Percentiles rank a stretch among this genome's conserved stretches.
phyloP scores from a whole-genome alignment of 1,140 invertebrate genomes.

The Lepidostoma basale region DNA sequence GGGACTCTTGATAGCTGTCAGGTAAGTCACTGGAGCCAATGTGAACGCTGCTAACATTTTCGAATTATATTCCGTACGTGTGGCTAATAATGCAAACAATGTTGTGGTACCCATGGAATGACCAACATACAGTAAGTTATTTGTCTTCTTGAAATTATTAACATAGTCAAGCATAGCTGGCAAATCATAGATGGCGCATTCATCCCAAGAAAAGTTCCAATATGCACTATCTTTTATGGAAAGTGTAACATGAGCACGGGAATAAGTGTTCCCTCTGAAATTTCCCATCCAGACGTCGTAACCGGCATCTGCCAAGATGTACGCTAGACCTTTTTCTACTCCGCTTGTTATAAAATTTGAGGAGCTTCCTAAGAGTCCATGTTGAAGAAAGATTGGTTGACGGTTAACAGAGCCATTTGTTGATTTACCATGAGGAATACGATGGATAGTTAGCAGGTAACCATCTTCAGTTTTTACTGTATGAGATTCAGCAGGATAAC shows the following conservation, averaged over 20 bases:
- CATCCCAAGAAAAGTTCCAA: constrained; percentile 73
- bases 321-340: constrained; percentile 65
- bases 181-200: constrained; percentile 75
- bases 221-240: constrained; percentile 61
- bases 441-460: constrained; percentile 73
- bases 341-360: constrained; percentile 76
- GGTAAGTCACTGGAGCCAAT: constrained; percentile 77
- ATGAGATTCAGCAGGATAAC: constrained; percentile 73
- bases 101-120: constrained; percentile 73
- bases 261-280: constrained; percentile 68
- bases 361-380: constrained; percentile 77
- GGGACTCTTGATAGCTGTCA: constrained; percentile 73
- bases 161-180: constrained; percentile 78
- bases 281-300: constrained; percentile 75
- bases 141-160: constrained; percentile 61
- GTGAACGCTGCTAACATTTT: constrained; percentile 67
- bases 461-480: constrained; percentile 72
- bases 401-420: constrained; percentile 43
- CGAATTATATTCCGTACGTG: constrained; percentile 70
- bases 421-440: constrained; percentile 66
- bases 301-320: constrained; percentile 65
- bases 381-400: constrained; percentile 71
- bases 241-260: constrained; percentile 59
- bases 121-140: constrained; percentile 70
- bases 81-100: constrained; percentile 68